These are phyloP conservation scores for Cryptotis parvus DNA, from an alignment of 2,113 vertebrate species.

Conservation along the genomic window DNA sequence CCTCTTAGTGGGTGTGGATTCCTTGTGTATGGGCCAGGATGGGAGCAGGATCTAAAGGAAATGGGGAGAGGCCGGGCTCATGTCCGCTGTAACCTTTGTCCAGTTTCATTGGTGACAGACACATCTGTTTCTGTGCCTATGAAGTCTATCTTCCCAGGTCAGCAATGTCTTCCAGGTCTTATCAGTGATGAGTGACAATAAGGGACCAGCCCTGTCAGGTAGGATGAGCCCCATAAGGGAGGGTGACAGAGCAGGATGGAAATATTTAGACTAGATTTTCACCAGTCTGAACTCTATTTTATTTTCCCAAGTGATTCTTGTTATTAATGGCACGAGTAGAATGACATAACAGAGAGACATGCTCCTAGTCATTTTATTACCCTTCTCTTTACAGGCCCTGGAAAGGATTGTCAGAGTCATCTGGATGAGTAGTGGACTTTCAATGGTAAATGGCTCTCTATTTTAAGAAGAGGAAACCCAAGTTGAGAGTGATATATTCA, in stretches of 20 bases:
- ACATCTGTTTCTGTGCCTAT: slow-evolving; percentile 6
- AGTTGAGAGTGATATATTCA: not conserved
- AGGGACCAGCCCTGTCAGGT: rapidly evolving
- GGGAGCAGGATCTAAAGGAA: slow-evolving; percentile 37
- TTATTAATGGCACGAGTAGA: not conserved
- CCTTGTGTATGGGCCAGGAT: not conserved
- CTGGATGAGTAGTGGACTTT: rapidly evolving
- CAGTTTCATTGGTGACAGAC: not conserved
- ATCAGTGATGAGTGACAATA: not conserved
- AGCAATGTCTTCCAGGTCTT: not conserved
- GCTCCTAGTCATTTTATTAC: not conserved
- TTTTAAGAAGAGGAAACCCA: not conserved
- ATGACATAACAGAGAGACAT: not conserved
- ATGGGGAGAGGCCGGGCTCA: not conserved
- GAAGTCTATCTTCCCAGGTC: slow-evolving; percentile 8
- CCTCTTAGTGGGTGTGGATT: not conserved
- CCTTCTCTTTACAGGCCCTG: not conserved
- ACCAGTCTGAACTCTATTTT: not conserved
- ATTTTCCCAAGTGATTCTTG: not conserved
- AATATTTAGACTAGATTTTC: not conserved
- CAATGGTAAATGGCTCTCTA: too few species aligned
- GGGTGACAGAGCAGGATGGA: slow-evolving; percentile 7
- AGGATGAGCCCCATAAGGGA: not conserved
- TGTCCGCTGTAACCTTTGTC: not conserved
- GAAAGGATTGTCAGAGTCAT: not conserved